Evolutionary conservation across 2,888 invertebrate species (phyloP), one percentile per base, ranked within the genome.

Genomic region (Crioceris asparagi): DNA sequence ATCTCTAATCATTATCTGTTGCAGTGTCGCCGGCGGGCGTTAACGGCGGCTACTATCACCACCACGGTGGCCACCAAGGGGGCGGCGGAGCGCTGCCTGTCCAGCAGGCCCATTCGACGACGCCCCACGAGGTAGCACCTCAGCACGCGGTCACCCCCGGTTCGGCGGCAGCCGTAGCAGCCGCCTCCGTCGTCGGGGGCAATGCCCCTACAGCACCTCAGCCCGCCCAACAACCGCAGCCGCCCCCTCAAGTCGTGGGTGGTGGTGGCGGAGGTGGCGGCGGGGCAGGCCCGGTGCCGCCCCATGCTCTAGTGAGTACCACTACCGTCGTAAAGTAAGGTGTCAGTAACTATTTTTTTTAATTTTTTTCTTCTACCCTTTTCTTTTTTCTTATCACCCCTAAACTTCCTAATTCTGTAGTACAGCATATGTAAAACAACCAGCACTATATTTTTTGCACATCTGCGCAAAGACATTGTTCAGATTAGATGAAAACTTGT

Each of bases 41-140:
- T 67, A 71, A 82, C 72, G 77, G 78, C 64, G 77, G 78, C 61
- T 78, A 77, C 63, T 78, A 77, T 62, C 78, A 77, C 64, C 54
- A 67, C 70, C 55, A 68, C 69, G 46, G 67, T 67, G 51, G 67
- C 66, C 50, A 59, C 64, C 44, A 60, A 62, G 45, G 67, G 65
- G 54, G 65, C 61, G 51, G 64, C 59, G 52, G 65, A 60, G 45
- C 67, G 65, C 45, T 62, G 62, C 56, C 67, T 62, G 36, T 47
- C 50, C 36, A 60, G 61, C 45, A 60, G 60, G 45, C 61, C 60
- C 45, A 27, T 8, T 27, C 27, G 27, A 27, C 27, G 11, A 27
- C 27, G 27, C 27, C 27, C 4, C 27, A 27, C 27, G 27, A 27
- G 27, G 10, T 15, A 4, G 27, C 27, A 6, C 27, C 27, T 27